Percentiles rank a stretch among this genome's conserved stretches.
phyloP scores from a whole-genome alignment of 2,113 vertebrate genomes.

The Brachyistius frenatus region DNA sequence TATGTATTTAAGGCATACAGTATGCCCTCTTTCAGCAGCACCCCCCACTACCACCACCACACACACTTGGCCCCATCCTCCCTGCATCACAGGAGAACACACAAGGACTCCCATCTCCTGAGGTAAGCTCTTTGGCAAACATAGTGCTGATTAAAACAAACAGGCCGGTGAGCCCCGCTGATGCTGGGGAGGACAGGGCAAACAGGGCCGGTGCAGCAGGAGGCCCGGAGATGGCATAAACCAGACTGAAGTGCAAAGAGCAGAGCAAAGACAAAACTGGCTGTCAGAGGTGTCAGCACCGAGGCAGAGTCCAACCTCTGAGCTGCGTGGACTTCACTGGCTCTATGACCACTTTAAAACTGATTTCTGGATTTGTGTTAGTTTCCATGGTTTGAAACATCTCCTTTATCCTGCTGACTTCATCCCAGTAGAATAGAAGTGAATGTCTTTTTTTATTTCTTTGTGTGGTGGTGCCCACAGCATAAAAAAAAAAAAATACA shows the following conservation, averaged over 20 bases:
- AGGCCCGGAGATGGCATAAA: constrained; percentile 59
- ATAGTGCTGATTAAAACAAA: constrained; percentile 84
- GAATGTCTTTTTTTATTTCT: background rate
- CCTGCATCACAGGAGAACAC: constrained; percentile 54
- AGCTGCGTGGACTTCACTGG: background rate
- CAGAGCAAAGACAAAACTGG: constrained; percentile 50
- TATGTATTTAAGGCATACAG: too few species aligned
- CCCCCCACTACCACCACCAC: background rate
- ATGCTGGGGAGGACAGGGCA: constrained; percentile 69
- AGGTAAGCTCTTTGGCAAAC: constrained; percentile 81
- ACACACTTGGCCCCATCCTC: constrained; percentile 47
- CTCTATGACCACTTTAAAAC: background rate
- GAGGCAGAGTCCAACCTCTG: background rate
- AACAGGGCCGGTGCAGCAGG: constrained; percentile 67
- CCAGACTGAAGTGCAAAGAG: constrained; percentile 30
- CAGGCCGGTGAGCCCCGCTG: constrained; percentile 66
- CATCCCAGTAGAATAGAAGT: background rate
- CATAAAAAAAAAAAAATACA: background rate
- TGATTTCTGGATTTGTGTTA: background rate
- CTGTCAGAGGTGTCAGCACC: constrained; percentile 20
- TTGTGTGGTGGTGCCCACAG: background rate
- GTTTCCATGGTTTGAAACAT: background rate
- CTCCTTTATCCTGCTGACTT: background rate
- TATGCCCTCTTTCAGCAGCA: background rate
- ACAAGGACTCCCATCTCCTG: constrained; percentile 75